A percentile compares a stretch with the other conserved stretches of the same genome.
phyloP scores from a whole-genome alignment of 2,888 invertebrate species.

The Timandra comae region DNA sequence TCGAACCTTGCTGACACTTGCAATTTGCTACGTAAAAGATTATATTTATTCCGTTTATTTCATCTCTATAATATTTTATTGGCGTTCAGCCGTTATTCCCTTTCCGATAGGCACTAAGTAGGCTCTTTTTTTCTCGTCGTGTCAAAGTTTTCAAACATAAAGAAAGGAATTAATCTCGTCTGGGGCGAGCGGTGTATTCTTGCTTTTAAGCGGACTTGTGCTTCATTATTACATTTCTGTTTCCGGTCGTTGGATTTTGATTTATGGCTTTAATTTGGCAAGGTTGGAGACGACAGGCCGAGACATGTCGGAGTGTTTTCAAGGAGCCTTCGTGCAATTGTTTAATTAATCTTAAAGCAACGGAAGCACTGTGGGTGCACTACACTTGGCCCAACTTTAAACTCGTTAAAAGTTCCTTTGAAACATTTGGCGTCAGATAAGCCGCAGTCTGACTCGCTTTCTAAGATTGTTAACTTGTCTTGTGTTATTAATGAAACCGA shows the following conservation, averaged over 20 bases:
- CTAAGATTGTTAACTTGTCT: conserved; percentile 72
- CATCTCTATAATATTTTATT: conserved; percentile 22
- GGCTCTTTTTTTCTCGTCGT: conserved; percentile 5
- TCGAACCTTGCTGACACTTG: conserved; percentile 32
- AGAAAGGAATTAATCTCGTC: conserved; percentile 47
- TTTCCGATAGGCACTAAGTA: conserved; percentile 13
- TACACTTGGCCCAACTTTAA: conserved; percentile 73
- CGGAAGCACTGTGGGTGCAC: conserved; percentile 66
- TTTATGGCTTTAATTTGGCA: conserved; percentile 76
- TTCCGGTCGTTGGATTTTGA: conserved; percentile 70
- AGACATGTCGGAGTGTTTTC: conserved; percentile 76
- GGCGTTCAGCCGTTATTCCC: conserved; percentile 20
- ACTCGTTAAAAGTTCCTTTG: conserved; percentile 77
- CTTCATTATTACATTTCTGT: conserved; percentile 69
- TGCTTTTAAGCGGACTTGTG: conserved; percentile 43
- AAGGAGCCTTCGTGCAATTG: conserved; percentile 75
- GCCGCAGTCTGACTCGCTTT: conserved; percentile 69
- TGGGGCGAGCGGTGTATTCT: conserved; percentile 35
- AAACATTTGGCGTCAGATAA: conserved; percentile 76
- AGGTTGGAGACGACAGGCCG: conserved; percentile 74
- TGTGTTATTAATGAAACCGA: conserved; percentile 64
- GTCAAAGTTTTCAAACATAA: conserved; percentile 26
- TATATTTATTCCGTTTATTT: conserved; percentile 20
- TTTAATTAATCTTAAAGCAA: conserved; percentile 74
- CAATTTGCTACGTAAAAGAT: conserved; percentile 30